phyloP scores from a whole-genome alignment of 2,888 invertebrate species.

The Ctenicera cuprea region DNA sequence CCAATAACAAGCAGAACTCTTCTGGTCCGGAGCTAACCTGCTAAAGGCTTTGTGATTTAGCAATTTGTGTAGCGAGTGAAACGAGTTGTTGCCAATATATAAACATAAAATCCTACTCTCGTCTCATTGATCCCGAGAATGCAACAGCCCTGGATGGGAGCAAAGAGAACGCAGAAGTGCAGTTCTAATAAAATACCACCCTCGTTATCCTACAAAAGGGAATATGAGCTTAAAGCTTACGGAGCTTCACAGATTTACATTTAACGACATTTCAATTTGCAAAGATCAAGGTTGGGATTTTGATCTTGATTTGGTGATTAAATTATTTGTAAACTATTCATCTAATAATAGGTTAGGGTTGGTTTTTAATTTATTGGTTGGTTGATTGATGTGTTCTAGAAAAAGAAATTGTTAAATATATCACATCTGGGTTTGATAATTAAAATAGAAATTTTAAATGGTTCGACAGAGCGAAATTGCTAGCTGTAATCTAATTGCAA shows the following conservation, averaged over 20 bases:
- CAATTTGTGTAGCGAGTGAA: constrained; percentile 60
- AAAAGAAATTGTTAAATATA: too few species aligned
- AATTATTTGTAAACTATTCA: neutral
- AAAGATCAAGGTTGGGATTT: too few species aligned
- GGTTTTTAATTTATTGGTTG: too few species aligned
- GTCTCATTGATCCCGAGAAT: constrained; percentile 23
- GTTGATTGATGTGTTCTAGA: too few species aligned
- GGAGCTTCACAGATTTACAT: neutral
- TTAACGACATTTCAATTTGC: too few species aligned
- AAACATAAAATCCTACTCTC: constrained; percentile 56
- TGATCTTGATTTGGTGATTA: too few species aligned
- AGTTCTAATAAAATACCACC: constrained; percentile 27
- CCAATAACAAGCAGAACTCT: constrained; percentile 9
- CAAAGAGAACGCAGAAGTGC: constrained; percentile 13
- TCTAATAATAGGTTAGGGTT: neutral
- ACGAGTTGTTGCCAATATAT: constrained; percentile 58
- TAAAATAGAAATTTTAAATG: neutral
- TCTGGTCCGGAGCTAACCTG: constrained; percentile 51
- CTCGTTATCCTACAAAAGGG: constrained; percentile 23
- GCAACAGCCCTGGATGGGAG: constrained; percentile 3
- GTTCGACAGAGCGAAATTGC: neutral
- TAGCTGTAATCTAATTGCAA: constrained; percentile 20
- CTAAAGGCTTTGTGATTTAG: constrained; percentile 65
- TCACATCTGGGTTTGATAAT: too few species aligned
- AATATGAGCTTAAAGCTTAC: constrained; percentile 26